Conservation (phyloP, 2,888 invertebrate species). For the Folsomia manolachei region DNA sequence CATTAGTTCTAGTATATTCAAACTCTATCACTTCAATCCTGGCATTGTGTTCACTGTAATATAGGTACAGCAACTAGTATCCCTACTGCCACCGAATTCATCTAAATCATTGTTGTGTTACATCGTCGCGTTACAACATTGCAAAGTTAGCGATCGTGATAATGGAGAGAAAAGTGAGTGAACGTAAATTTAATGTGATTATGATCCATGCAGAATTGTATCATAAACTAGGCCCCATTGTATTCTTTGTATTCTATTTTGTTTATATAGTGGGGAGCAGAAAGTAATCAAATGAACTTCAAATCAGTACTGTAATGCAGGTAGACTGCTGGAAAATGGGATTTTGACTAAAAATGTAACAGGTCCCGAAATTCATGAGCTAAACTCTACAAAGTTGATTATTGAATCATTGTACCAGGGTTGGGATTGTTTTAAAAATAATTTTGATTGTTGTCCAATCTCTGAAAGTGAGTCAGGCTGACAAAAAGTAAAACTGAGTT, state of each 20-base stretch:
- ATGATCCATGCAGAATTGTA: conserved; percentile 25
- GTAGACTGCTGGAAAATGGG: too few relatives aligned
- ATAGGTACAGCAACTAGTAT: too few relatives aligned
- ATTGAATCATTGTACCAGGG: too few relatives aligned
- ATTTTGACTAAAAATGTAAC: not conserved
- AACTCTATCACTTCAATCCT: not conserved
- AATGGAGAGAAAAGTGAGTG: conserved; percentile 2
- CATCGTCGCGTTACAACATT: not conserved
- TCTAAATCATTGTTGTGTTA: not conserved
- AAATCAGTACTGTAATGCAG: too few relatives aligned
- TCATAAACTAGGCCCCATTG: conserved; percentile 14
- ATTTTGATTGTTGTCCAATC: not conserved
- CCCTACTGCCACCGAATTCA: not conserved
- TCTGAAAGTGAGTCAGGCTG: not conserved
- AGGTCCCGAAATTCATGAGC: too few relatives aligned
- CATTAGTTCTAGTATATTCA: not conserved
- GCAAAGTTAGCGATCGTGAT: not conserved
- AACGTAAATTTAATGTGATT: conserved; percentile 25
- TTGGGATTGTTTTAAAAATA: not conserved
- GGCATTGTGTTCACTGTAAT: too few relatives aligned
- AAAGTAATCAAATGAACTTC: too few relatives aligned
- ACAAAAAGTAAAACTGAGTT: not conserved
- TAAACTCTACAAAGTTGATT: too few relatives aligned
- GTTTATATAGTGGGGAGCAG: too few relatives aligned
- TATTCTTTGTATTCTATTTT: conserved; percentile 4